Percentiles rank a stretch among this genome's conserved stretches.
These are phyloP conservation scores for Sphyrna mokarran DNA, from an alignment of 2,113 vertebrate species.

Conservation along the genomic window DNA sequence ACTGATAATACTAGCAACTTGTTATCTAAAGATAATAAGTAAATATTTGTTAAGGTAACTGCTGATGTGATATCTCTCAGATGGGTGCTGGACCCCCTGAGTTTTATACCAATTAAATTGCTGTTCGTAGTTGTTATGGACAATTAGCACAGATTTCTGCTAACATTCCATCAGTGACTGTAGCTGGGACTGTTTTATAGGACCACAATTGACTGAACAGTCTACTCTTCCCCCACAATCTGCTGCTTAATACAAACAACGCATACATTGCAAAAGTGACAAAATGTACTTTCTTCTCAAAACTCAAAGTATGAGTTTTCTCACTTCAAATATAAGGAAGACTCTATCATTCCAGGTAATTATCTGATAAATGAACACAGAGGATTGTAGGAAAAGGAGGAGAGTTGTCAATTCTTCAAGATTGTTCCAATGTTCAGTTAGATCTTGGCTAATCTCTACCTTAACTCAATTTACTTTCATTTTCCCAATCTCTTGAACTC, in stretches of 20 bases:
- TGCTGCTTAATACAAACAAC: not conserved
- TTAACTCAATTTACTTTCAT: not conserved
- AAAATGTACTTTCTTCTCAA: not conserved
- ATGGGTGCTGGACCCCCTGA: slow-evolving; percentile 44
- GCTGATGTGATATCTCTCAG: slow-evolving; percentile 39
- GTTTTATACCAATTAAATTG: slow-evolving; percentile 42
- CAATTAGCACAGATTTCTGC: slow-evolving; percentile 41
- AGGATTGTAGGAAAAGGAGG: not conserved
- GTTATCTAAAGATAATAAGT: slow-evolving; percentile 36
- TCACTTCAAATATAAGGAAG: not conserved
- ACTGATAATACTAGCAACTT: slow-evolving; percentile 34
- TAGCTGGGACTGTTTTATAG: slow-evolving; percentile 12
- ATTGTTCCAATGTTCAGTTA: not conserved
- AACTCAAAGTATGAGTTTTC: not conserved
- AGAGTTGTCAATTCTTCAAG: not conserved
- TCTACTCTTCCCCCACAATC: not conserved
- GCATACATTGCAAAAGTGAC: not conserved
- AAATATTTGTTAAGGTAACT: slow-evolving; percentile 41
- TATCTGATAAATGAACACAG: not conserved
- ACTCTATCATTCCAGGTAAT: not conserved
- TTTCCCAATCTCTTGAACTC: not conserved
- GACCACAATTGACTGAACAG: slow-evolving; percentile 17
- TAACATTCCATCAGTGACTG: not conserved
- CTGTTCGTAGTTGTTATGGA: slow-evolving; percentile 42
- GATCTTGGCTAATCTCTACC: not conserved